Evolutionary conservation across 2,888 invertebrate species (phyloP).

Genomic region (Cordylochernes scorpioides): DNA sequence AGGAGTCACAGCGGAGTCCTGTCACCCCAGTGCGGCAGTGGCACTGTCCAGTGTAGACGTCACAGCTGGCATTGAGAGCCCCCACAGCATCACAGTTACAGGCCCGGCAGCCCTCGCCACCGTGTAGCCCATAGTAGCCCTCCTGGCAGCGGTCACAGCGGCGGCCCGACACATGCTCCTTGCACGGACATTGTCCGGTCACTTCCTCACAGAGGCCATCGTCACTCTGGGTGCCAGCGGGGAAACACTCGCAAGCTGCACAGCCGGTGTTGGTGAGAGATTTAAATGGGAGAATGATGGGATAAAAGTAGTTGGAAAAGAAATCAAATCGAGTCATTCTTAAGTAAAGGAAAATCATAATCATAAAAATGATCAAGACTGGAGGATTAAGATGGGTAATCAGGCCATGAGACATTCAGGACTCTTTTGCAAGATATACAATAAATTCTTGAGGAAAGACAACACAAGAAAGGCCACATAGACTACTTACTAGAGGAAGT

Average conservation of each 20-base stretch:
- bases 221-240: conserved; percentile 35
- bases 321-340: not conserved
- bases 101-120: conserved; percentile 25
- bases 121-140: conserved; percentile 41
- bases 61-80: conserved; percentile 55
- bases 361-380: no score
- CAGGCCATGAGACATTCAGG: no score
- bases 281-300: no score
- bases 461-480: no score
- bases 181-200: conserved; percentile 24
- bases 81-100: conserved; percentile 76
- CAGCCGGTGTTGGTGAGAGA: no score
- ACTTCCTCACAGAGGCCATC: conserved; percentile 17
- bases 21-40: conserved; percentile 34
- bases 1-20: conserved; percentile 26
- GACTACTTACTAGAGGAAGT: no score
- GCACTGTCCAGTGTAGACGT: conserved; percentile 49
- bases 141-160: conserved; percentile 28
- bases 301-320: not conserved
- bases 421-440: no score
- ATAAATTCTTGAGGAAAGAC: no score
- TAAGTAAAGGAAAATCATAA: not conserved
- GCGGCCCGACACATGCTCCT: conserved; percentile 21
- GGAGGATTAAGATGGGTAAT: no score
- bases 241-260: conserved; percentile 51